Conservation (phyloP, 2,888 invertebrate genomes). For the Papilio gigon region DNA sequence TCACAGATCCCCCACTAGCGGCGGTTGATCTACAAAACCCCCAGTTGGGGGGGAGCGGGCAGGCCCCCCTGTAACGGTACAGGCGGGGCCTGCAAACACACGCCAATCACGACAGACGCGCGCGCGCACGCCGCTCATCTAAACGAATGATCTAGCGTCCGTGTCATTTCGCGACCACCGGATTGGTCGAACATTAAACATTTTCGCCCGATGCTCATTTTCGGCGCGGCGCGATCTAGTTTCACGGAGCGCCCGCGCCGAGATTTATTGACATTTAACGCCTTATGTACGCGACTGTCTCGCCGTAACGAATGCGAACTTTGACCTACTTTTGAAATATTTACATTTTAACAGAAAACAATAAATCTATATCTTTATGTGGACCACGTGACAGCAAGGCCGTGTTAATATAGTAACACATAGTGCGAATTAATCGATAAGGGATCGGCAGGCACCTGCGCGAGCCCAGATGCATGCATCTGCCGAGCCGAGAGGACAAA, state of each 20-base stretch:
- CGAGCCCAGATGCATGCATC: constrained; percentile 63
- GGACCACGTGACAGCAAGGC: constrained; percentile 34
- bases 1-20: constrained; percentile 65
- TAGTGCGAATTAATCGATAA: constrained; percentile 51
- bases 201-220: constrained; percentile 60
- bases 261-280: constrained; percentile 56
- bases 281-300: constrained; percentile 53
- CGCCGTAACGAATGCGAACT: constrained; percentile 53
- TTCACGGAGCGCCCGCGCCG: constrained; percentile 48
- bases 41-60: constrained; percentile 76
- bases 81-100: constrained; percentile 75
- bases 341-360: constrained; percentile 35
- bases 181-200: constrained; percentile 72
- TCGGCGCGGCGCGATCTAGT: constrained; percentile 69
- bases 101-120: constrained; percentile 76
- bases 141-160: constrained; percentile 80
- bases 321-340: constrained; percentile 56
- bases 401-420: constrained; percentile 42
- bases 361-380: constrained; percentile 27
- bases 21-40: constrained; percentile 71
- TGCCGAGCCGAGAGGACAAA: constrained; percentile 61
- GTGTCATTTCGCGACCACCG: constrained; percentile 77
- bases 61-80: constrained; percentile 79
- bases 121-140: constrained; percentile 67
- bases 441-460: constrained; percentile 62